These are phyloP conservation scores for Morphnarchus princeps DNA, from an alignment of 2,113 vertebrate genomes.

Conservation along the genomic window DNA sequence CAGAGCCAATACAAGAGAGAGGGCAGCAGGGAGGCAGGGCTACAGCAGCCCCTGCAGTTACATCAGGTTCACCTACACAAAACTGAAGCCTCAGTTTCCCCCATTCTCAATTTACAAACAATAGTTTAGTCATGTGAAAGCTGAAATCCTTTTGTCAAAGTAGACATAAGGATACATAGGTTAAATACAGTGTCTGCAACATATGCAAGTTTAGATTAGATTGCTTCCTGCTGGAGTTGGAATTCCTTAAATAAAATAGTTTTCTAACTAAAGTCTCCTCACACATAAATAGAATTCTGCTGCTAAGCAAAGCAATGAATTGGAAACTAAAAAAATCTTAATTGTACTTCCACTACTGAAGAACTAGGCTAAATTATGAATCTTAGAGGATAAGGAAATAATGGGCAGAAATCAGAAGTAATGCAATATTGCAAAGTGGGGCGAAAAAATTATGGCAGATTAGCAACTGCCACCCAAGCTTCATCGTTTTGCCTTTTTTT, in stretches of 20 bases:
- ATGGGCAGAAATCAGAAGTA: background rate
- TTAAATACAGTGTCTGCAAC: background rate
- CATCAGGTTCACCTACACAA: background rate
- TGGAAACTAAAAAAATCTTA: background rate
- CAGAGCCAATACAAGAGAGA: background rate
- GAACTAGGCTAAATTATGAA: background rate
- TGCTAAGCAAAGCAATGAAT: background rate
- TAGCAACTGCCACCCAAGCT: background rate
- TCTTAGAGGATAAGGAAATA: background rate
- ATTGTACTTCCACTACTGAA: background rate
- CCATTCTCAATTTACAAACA: background rate
- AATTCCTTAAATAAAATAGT: constrained; percentile 12
- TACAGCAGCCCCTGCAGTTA: background rate
- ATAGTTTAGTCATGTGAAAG: background rate
- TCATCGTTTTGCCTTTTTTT: background rate
- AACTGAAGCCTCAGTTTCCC: background rate
- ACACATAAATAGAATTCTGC: background rate
- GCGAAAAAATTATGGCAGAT: background rate
- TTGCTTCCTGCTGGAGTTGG: background rate
- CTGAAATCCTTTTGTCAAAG: background rate
- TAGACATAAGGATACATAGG: background rate
- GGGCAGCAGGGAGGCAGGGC: background rate
- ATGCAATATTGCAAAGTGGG: background rate
- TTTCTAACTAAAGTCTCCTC: background rate
- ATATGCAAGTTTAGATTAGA: background rate